Conservation (phyloP, 2,113 vertebrate genomes). For the Salvelinus fontinalis region DNA sequence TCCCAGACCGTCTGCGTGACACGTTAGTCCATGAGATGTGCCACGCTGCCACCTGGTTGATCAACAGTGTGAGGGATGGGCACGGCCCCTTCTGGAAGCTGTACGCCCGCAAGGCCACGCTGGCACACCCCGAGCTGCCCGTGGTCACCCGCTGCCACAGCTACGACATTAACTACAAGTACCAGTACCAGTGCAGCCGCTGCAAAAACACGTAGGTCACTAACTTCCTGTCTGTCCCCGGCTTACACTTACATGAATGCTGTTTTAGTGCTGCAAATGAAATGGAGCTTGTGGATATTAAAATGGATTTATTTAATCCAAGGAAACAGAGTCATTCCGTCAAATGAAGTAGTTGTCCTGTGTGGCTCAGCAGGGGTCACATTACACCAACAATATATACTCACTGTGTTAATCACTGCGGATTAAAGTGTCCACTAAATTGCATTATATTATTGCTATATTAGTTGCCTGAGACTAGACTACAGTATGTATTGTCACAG, state of each 20-base stretch:
- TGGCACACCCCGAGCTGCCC: conserved; percentile 84
- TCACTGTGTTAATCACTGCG: too few relatives aligned
- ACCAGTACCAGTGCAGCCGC: conserved; percentile 79
- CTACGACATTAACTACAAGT: conserved; percentile 90
- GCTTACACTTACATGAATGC: too few relatives aligned
- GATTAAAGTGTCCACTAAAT: too few relatives aligned
- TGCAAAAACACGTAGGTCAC: conserved; percentile 81
- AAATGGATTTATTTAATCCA: not conserved
- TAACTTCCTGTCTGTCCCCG: too few relatives aligned
- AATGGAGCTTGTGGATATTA: too few relatives aligned
- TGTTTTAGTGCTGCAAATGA: too few relatives aligned
- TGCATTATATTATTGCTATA: too few relatives aligned
- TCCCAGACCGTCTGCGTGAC: conserved; percentile 83
- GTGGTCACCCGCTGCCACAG: conserved; percentile 85
- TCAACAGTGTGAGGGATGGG: conserved; percentile 76
- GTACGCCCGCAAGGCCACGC: conserved; percentile 80
- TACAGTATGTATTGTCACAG: too few relatives aligned
- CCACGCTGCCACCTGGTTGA: conserved; percentile 89
- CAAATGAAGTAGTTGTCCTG: too few relatives aligned
- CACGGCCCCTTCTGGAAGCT: conserved; percentile 85
- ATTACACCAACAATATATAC: too few relatives aligned
- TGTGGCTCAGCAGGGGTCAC: too few relatives aligned
- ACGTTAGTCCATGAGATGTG: conserved; percentile 89
- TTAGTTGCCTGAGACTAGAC: too few relatives aligned
- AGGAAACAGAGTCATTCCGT: not conserved